These are phyloP conservation scores for Trypoxylus dichotomus DNA, from an alignment of 1,140 invertebrate species.

Conservation along the genomic window DNA sequence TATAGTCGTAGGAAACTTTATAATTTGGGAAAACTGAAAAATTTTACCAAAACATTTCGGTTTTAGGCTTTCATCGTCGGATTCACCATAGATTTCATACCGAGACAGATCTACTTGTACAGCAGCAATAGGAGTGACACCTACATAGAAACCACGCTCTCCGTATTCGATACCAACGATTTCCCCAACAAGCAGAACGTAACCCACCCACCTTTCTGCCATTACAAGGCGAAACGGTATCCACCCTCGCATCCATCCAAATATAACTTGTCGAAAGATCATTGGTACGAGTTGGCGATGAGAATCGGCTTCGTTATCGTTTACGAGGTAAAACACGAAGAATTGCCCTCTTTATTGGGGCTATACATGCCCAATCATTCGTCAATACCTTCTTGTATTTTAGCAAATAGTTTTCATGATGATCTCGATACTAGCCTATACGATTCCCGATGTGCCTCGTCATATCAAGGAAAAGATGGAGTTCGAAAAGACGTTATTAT, in stretches of 20 bases:
- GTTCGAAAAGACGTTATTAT: not conserved
- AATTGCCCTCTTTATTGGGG: not conserved
- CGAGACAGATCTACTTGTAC: conserved; percentile 82
- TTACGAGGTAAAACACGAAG: conserved; percentile 30
- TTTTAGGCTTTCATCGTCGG: conserved; percentile 95
- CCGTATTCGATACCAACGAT: conserved; percentile 26
- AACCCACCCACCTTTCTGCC: conserved; percentile 24
- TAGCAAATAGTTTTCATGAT: not conserved
- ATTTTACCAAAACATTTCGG: not conserved
- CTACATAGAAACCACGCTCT: conserved; percentile 81
- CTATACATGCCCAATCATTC: no score
- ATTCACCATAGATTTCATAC: conserved; percentile 96
- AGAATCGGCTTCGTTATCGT: conserved; percentile 1
- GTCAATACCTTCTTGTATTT: not conserved
- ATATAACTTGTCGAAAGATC: conserved; percentile 20
- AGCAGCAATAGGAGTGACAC: conserved; percentile 60
- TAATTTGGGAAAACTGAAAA: no score
- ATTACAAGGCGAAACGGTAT: conserved; percentile 30
- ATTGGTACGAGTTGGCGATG: conserved; percentile 29
- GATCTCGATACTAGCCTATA: not conserved
- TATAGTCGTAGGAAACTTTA: no score
- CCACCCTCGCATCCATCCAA: conserved; percentile 14
- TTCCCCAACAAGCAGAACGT: conserved; percentile 1
- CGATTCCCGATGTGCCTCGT: not conserved
- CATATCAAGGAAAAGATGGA: not conserved